Base-by-base conservation (phyloP, 1,140 invertebrate species). In the Dreissena rostriformis region DNA sequence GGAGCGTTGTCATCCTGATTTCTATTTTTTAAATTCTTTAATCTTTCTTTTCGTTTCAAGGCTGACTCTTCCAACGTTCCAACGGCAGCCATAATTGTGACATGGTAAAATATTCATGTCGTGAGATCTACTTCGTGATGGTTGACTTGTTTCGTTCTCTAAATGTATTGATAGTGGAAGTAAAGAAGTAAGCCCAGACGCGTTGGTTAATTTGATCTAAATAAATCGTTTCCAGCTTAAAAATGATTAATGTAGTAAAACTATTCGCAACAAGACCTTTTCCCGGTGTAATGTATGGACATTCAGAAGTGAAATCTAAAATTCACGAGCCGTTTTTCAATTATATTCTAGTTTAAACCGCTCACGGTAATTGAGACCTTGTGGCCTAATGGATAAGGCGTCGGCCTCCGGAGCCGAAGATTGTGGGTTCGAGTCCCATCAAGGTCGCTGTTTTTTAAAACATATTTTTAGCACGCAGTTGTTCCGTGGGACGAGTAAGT, bases 331-430 rank as follows among this genome's bases (percentile, higher is more conserved):
- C 53, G 12, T n/a, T n/a, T n/a, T n/a, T n/a, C 19, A 57, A 57
- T 12, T 57, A 57, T 19, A 57, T 57, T 14, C 12, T 57, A 57
- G 19, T 12, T 19, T 12, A 57, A 19, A 12, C 12, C 19, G 12
- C 12, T 57, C 19, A 57, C n/a, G n/a, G n/a, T n/a, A 73, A 55
- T 65, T 73, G 66, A 71, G 70, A 89, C 90, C 92, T 88, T 93
- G 92, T 93, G 93, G 93, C 93, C 93, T 93, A 94, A 92, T 92
- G n/a, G n/a, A n/a, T n/a, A n/a, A n/a, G n/a, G n/a, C n/a, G n/a
- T n/a, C n/a, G n/a, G n/a, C n/a, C n/a, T 93, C 93, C 93, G 93
- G 93, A 94, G 93, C 93, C 93, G 92, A 93, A 93, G 92, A 93
- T 92, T 93, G 92, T 91, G 92, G 92, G 92, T 93, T 93, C 93